Evolutionary conservation across 2,113 vertebrate genomes (phyloP).

Genomic region (Bos javanicus): DNA sequence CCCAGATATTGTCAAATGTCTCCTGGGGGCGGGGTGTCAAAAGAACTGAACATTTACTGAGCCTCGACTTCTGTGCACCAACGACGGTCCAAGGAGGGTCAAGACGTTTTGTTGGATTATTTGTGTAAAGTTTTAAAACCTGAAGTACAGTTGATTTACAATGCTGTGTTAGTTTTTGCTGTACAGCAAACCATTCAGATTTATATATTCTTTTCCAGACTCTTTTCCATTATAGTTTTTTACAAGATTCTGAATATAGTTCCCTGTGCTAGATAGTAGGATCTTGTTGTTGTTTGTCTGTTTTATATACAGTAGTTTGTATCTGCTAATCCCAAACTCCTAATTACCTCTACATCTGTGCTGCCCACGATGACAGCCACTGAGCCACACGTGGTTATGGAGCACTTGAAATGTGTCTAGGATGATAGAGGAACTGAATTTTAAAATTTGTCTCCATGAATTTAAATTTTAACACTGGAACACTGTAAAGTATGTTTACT

Average conservation of each 20-base stretch:
- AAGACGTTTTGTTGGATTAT: background rate
- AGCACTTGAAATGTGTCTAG: background rate
- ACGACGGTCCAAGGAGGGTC: background rate
- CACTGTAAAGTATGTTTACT: background rate
- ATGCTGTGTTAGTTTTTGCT: background rate
- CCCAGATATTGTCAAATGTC: background rate
- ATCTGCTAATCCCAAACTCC: background rate
- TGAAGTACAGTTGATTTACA: background rate
- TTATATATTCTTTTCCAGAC: background rate
- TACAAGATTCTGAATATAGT: background rate
- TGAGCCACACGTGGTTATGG: accelerated
- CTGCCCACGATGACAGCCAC: background rate
- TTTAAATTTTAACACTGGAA: background rate
- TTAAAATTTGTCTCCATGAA: background rate
- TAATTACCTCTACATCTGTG: background rate
- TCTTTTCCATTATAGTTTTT: background rate
- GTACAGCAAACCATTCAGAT: background rate
- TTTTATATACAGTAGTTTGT: background rate
- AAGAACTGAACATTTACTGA: background rate
- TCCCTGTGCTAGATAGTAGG: background rate
- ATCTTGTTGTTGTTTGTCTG: background rate
- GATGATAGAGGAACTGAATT: background rate
- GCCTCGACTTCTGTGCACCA: background rate
- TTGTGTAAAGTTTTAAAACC: background rate
- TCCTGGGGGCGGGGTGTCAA: background rate